These are phyloP conservation scores for Caenorhabditis becei DNA, from an alignment of 2,888 invertebrate genomes.

Conservation along the genomic window DNA sequence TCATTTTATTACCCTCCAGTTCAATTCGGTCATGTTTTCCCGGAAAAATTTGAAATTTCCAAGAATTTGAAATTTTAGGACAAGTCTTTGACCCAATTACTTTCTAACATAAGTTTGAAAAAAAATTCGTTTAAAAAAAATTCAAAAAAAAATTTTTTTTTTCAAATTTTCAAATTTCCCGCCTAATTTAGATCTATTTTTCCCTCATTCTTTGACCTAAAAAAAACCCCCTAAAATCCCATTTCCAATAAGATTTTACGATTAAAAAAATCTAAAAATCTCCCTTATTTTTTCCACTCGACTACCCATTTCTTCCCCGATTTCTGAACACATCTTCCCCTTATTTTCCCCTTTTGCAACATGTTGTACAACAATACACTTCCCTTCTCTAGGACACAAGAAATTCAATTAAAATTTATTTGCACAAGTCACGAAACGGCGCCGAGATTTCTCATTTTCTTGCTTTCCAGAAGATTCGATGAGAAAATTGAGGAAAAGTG, in stretches of 20 bases:
- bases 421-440: slow-evolving; percentile 59
- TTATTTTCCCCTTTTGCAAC: slow-evolving; percentile 37
- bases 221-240: neutral
- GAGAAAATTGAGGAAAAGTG: neutral
- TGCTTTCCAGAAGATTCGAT: neutral
- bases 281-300: neutral
- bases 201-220: neutral
- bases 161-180: no score
- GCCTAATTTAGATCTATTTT: no score
- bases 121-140: no score
- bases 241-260: neutral
- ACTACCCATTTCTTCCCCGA: neutral
- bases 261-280: no score
- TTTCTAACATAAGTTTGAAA: no score
- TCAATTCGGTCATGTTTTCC: no score
- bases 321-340: slow-evolving; percentile 33
- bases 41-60: neutral
- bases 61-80: no score
- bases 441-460: slow-evolving; percentile 5
- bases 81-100: neutral
- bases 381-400: neutral
- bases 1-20: no score
- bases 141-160: no score
- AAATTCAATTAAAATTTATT: slow-evolving; percentile 58
- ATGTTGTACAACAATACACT: neutral